phyloP scores from a whole-genome alignment of 2,888 invertebrate species.

The Azorinus chamasolen region DNA sequence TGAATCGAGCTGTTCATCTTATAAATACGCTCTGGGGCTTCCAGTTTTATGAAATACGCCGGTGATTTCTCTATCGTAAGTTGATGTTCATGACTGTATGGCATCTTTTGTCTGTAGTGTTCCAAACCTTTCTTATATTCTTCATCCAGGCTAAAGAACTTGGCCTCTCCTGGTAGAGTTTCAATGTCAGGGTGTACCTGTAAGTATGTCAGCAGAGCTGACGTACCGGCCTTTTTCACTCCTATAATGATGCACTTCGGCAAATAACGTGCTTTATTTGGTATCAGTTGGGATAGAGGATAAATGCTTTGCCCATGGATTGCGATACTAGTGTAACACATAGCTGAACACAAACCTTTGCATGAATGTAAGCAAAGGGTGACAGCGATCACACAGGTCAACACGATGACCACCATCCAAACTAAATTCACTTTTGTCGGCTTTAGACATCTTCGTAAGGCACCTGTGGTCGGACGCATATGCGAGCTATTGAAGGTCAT shows the following conservation, averaged over 20 bases:
- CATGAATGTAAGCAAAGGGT: no score
- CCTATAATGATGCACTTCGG: slow-evolving; percentile 86
- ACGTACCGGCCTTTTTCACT: slow-evolving; percentile 86
- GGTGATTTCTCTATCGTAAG: slow-evolving; percentile 99
- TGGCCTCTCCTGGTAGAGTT: slow-evolving; percentile 97
- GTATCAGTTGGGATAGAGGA: no score
- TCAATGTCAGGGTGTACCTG: slow-evolving; percentile 90
- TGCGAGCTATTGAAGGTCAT: no score
- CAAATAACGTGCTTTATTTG: no score
- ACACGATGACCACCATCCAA: no score
- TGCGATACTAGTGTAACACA: no score
- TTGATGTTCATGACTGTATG: slow-evolving; percentile 95
- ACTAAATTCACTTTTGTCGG: no score
- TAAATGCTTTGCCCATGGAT: no score
- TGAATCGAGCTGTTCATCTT: slow-evolving; percentile 96
- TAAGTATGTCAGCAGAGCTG: slow-evolving; percentile 86
- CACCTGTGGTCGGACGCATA: no score
- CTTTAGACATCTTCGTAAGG: no score
- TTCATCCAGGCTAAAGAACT: slow-evolving; percentile 95
- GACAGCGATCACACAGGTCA: no score
- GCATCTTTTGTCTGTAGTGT: slow-evolving; percentile 96
- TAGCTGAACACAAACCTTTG: no score
- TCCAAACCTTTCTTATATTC: slow-evolving; percentile 96
- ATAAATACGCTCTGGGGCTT: slow-evolving; percentile 96
- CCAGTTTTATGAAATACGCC: slow-evolving; percentile 97